Percentiles rank a stretch among this genome's conserved stretches.
Evolutionary conservation across 2,888 invertebrate genomes (phyloP).

Genomic region (Heliothis peltigera): DNA sequence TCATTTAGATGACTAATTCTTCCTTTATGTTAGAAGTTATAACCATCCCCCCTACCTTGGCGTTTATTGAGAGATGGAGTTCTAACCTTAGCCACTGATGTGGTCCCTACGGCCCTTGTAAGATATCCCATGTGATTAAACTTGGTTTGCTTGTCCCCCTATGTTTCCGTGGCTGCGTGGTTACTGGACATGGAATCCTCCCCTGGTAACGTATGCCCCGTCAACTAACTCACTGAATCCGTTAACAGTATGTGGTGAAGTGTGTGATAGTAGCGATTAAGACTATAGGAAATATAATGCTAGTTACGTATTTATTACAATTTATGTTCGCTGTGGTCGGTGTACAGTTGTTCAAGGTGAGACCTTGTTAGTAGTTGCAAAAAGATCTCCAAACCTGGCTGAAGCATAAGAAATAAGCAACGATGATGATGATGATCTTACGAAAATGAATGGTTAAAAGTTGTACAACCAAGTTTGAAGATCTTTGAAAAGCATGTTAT

Average conservation of each 20-base stretch:
- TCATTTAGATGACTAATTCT: constrained; percentile 73
- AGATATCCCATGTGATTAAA: constrained; percentile 77
- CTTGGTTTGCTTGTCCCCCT: constrained; percentile 87
- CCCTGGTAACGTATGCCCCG: constrained; percentile 83
- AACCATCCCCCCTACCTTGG: constrained; percentile 88
- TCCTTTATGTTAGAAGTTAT: constrained; percentile 70
- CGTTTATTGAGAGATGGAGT: constrained; percentile 72
- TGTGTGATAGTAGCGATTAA: constrained; percentile 99
- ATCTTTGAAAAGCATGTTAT: constrained; percentile 35
- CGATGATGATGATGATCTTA: too few relatives aligned
- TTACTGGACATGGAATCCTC: constrained; percentile 76
- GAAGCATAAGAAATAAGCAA: too few relatives aligned
- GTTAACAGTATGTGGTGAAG: constrained; percentile 98
- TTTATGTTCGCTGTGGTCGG: constrained; percentile 99
- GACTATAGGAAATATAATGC: constrained; percentile 99
- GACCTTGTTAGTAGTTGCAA: constrained; percentile 61
- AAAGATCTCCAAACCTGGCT: constrained; percentile 41
- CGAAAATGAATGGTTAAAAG: background rate
- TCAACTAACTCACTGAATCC: constrained; percentile 78
- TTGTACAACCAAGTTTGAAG: constrained; percentile 15
- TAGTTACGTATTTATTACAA: constrained; percentile 99
- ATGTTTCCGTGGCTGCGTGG: constrained; percentile 85
- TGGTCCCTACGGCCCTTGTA: constrained; percentile 61
- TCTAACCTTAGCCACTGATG: constrained; percentile 70
- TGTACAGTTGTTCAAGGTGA: constrained; percentile 99